Evolutionary conservation across 2,113 vertebrate genomes (phyloP).

Genomic region (Uria aalge): DNA sequence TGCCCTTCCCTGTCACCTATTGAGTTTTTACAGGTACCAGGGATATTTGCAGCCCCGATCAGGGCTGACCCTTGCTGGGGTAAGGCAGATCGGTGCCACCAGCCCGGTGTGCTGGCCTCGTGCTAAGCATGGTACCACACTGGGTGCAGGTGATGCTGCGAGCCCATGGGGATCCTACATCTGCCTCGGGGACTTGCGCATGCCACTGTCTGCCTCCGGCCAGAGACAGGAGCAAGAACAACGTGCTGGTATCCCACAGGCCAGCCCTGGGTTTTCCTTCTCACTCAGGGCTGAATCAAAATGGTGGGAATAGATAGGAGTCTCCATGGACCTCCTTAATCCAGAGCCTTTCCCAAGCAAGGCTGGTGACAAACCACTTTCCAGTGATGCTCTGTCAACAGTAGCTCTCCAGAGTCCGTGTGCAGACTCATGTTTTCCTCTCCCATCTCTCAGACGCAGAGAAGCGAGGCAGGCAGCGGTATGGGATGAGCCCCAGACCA

Average conservation of each 20-base stretch:
- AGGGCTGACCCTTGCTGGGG: not conserved
- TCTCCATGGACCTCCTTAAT: not conserved
- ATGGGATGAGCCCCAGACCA: not conserved
- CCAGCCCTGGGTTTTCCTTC: not conserved
- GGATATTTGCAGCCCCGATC: not conserved
- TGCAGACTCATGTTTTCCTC: not conserved
- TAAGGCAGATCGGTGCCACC: not conserved
- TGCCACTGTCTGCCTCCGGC: not conserved
- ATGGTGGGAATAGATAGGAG: not conserved
- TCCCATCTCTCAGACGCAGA: not conserved
- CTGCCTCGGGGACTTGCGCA: not conserved
- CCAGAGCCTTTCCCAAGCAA: not conserved
- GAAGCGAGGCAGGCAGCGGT: accelerated
- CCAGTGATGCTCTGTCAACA: not conserved
- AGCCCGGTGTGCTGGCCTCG: accelerated
- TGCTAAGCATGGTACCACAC: not conserved
- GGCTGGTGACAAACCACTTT: not conserved
- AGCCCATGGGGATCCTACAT: not conserved
- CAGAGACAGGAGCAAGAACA: not conserved
- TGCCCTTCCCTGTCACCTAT: not conserved
- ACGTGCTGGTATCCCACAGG: not conserved
- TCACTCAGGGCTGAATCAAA: not conserved
- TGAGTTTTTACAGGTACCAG: not conserved
- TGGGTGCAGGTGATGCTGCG: not conserved
- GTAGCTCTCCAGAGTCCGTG: not conserved